Percentiles rank a stretch among this genome's conserved stretches.
phyloP scores from a whole-genome alignment of 1,140 invertebrate genomes.

The Drosophila littoralis region DNA sequence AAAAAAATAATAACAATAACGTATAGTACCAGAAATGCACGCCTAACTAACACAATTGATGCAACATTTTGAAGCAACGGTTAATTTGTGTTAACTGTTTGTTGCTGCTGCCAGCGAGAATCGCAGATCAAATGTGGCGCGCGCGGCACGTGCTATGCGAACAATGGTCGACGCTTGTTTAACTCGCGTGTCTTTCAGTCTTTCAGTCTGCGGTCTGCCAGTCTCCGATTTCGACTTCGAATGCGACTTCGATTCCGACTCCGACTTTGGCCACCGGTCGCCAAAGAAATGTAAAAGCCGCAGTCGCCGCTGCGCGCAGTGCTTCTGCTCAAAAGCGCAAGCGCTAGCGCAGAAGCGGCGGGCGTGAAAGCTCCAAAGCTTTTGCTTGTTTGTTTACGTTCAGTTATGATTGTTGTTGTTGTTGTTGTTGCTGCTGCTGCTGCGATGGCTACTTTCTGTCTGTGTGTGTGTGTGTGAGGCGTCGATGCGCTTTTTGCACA shows the following conservation, averaged over 20 bases:
- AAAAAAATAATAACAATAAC: slow-evolving; percentile 12
- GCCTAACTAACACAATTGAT: slow-evolving; percentile 12
- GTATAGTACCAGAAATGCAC: slow-evolving; percentile 9
- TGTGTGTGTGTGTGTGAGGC: slow-evolving; percentile 40
- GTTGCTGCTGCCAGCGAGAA: slow-evolving; percentile 4
- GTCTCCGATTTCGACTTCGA: slow-evolving; percentile 22
- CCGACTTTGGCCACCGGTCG: slow-evolving; percentile 65
- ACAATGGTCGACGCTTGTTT: slow-evolving; percentile 78
- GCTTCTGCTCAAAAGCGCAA: background rate
- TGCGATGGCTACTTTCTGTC: slow-evolving; percentile 16
- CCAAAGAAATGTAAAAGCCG: slow-evolving; percentile 73
- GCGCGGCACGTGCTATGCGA: slow-evolving; percentile 71
- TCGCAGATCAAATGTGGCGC: slow-evolving; percentile 5
- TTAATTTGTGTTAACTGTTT: slow-evolving; percentile 12
- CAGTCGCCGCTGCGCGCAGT: slow-evolving; percentile 6
- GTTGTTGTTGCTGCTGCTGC: slow-evolving; percentile 19
- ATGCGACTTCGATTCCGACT: slow-evolving; percentile 13
- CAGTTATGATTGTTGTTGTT: slow-evolving; percentile 25
- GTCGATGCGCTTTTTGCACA: slow-evolving; percentile 75
- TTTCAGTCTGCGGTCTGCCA: slow-evolving; percentile 17
- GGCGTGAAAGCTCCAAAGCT: slow-evolving; percentile 40
- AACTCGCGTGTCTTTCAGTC: slow-evolving; percentile 31
- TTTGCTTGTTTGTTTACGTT: slow-evolving; percentile 32
- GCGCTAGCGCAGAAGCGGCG: slow-evolving; percentile 8
- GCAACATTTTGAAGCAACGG: slow-evolving; percentile 21